A percentile compares a stretch with the other conserved stretches of the same genome.
Evolutionary conservation across 2,113 vertebrate species (phyloP).

Genomic region (Carassius carassius): DNA sequence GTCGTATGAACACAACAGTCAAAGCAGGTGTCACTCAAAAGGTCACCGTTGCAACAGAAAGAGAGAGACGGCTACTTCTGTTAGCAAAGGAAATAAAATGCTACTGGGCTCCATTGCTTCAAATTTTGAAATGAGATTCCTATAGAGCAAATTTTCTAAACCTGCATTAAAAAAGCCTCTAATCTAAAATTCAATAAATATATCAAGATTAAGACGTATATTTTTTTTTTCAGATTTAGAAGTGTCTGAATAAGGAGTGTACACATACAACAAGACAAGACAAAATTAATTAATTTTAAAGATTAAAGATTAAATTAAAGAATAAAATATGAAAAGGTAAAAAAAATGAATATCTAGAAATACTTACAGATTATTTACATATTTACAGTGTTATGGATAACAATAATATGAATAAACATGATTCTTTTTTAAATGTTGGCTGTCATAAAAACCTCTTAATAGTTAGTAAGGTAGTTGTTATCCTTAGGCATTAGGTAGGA

Average conservation of each 20-base stretch:
- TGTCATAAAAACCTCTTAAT: not conserved
- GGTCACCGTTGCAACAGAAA: constrained; percentile 31
- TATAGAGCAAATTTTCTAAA: not conserved
- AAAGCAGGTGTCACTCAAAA: constrained; percentile 45
- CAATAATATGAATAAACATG: too few species aligned
- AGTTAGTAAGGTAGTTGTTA: too few species aligned
- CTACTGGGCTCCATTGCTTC: not conserved
- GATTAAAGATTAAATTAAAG: too few species aligned
- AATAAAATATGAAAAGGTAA: not conserved
- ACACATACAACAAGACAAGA: too few species aligned
- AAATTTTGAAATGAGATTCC: not conserved
- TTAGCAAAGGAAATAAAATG: not conserved
- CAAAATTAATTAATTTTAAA: too few species aligned
- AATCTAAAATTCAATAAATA: not conserved
- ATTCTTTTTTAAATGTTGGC: not conserved
- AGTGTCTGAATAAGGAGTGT: too few species aligned
- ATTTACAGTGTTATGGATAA: not conserved
- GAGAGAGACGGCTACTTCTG: not conserved
- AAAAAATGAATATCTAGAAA: not conserved
- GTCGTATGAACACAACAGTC: constrained; percentile 42
- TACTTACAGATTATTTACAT: not conserved
- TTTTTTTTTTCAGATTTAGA: too few species aligned
- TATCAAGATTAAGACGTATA: not conserved
- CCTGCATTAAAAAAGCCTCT: not conserved
- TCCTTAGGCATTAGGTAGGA: too few species aligned